phyloP scores from a whole-genome alignment of 2,797 vertebrate species.

The Pangasius macronema region DNA sequence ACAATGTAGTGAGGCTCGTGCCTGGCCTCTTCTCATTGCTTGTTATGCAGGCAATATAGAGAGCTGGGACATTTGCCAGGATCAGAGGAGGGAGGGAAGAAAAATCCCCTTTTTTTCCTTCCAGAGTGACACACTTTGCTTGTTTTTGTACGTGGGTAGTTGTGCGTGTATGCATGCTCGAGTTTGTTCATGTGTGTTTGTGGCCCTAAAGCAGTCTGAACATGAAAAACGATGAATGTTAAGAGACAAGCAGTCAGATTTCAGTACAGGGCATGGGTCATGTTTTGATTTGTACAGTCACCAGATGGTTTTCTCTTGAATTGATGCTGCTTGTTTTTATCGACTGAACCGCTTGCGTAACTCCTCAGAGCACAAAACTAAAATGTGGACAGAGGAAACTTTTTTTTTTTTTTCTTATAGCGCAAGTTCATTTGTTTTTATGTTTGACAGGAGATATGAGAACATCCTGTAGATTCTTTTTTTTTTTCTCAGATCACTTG shows the following conservation, averaged over 20 bases:
- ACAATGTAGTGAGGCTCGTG: slow-evolving; percentile 42
- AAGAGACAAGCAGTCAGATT: slow-evolving; percentile 40
- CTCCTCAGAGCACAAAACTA: background rate
- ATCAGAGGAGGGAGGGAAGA: slow-evolving; percentile 52
- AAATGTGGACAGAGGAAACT: slow-evolving; percentile 3
- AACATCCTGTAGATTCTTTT: background rate
- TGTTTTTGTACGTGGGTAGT: slow-evolving; percentile 39
- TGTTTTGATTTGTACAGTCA: slow-evolving; percentile 45
- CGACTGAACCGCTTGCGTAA: background rate
- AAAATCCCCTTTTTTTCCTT: slow-evolving; percentile 61
- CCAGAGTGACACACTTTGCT: slow-evolving; percentile 60
- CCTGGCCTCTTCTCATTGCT: slow-evolving; percentile 55
- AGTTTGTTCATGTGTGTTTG: slow-evolving; percentile 14
- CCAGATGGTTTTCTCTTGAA: slow-evolving; percentile 11
- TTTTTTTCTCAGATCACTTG: background rate
- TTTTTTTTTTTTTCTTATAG: too few relatives aligned
- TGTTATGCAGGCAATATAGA: slow-evolving; percentile 61
- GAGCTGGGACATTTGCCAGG: slow-evolving; percentile 63
- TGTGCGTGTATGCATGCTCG: slow-evolving; percentile 35
- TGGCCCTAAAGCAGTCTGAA: slow-evolving; percentile 41
- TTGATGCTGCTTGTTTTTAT: background rate
- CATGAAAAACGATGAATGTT: slow-evolving; percentile 17
- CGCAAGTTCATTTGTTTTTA: background rate
- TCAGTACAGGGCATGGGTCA: slow-evolving; percentile 2
- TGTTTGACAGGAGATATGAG: background rate